Percentiles rank a stretch among this genome's conserved stretches.
These are phyloP conservation scores for Montipora capricornis DNA, from an alignment of 64 coral and sea anemone genomes.

Conservation along the genomic window DNA sequence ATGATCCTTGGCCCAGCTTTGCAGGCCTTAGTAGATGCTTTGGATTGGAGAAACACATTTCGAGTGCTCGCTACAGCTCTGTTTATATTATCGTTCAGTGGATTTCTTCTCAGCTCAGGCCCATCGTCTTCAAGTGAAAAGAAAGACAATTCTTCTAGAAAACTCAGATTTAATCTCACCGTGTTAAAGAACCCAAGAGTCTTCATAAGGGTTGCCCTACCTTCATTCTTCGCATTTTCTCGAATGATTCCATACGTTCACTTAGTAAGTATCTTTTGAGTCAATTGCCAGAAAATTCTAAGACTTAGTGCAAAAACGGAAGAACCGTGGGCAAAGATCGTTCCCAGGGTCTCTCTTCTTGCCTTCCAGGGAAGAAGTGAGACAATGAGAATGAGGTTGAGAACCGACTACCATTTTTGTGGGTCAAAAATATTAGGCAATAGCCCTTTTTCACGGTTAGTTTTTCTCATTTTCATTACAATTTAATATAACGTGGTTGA, in stretches of 20 bases:
- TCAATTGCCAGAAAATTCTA: too few species aligned
- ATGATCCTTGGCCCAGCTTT: conserved; percentile 32
- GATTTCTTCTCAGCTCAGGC: neutral
- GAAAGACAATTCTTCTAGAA: neutral
- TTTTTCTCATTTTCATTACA: too few species aligned
- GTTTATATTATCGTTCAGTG: neutral
- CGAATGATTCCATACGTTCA: conserved; percentile 22
- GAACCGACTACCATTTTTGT: too few species aligned
- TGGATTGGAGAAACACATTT: conserved; percentile 23
- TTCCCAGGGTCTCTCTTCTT: too few species aligned
- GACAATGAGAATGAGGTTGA: too few species aligned
- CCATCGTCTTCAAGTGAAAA: neutral
- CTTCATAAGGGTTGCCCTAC: neutral
- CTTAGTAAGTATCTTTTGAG: neutral
- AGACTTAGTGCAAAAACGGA: too few species aligned
- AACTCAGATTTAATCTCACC: neutral
- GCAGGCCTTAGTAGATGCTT: neutral
- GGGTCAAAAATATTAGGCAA: too few species aligned
- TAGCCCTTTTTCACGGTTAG: too few species aligned
- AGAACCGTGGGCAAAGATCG: too few species aligned
- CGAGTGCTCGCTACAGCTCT: neutral
- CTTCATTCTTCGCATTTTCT: neutral
- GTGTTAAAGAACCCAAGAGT: neutral
- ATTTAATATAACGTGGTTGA: too few species aligned
- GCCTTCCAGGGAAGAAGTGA: too few species aligned